Base-by-base conservation (phyloP, 2,888 invertebrate species). In the Muschampia plurimacula region DNA sequence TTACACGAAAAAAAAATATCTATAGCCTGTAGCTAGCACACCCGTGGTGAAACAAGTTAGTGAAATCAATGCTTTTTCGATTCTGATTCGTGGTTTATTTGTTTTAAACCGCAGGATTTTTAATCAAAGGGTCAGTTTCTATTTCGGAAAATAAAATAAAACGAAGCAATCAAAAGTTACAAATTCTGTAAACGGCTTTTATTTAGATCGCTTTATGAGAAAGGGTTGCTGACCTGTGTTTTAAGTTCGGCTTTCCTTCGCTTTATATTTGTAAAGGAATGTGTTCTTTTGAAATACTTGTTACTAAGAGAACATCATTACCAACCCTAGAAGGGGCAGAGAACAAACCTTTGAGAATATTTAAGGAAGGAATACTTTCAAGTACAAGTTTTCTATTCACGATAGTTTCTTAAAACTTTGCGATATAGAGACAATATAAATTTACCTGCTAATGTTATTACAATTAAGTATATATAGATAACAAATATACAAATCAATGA, bases 191-290 rank as follows among this genome's bases (percentile, higher is more conserved):
- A 67, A 59, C 57, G 67, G 90, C 89, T 88, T 84, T 83, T 81
- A 78, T 82, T 88, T 84, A 90, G 89, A 87, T 89, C 84, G 80
- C 79, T 74, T 44, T 28, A n/a, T 4, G 41, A 41, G 41, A 41
- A 10, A 49, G 49, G 13, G 49, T n/a, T n/a, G n/a, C n/a, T n/a
- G 49, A 49, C 49, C 49, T 49, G 49, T 22, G 12, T n/a, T 6
- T n/a, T n/a, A 49, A 12, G 10, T 10, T 10, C 8, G 41, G 41
- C 4, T 41, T 41, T 41, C 10, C 10, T 41, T 0, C 12, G n/a
- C 7, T 52, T 13, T 52, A 6, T n/a, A 12, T 52, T 52, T 13
- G 49, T n/a, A 52, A 41, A 1, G 49, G 49, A n/a, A 13, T 52
- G 49, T n/a, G 49, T 52, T n/a, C 49, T 13, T 52, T 52, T 52